These are phyloP conservation scores for Bombus haemorrhoidalis DNA, from an alignment of 1,140 invertebrate species.

Conservation along the genomic window DNA sequence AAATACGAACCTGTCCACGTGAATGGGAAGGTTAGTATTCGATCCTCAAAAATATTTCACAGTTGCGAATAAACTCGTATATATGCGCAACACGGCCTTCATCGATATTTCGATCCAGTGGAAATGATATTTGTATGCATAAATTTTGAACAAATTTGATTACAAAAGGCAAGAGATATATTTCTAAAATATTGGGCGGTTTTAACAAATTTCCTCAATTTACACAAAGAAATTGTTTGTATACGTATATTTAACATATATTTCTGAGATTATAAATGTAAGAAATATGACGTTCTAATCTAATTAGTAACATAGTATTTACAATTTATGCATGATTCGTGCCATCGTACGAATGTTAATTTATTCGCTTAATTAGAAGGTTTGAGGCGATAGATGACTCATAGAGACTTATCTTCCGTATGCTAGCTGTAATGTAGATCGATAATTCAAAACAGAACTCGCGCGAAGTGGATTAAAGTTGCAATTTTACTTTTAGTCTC, in stretches of 20 bases:
- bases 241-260: too few species aligned
- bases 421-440: constrained; percentile 22
- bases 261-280: too few species aligned
- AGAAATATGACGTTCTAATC: background rate
- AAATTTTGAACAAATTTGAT: constrained; percentile 2
- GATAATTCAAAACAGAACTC: constrained; percentile 45
- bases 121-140: constrained; percentile 10
- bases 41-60: background rate
- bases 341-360: too few species aligned
- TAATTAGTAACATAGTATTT: background rate
- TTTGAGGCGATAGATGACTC: constrained; percentile 6
- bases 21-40: constrained; percentile 12
- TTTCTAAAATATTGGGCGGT: background rate
- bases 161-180: background rate
- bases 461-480: background rate
- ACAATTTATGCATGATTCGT: background rate
- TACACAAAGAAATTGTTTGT: background rate
- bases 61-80: background rate
- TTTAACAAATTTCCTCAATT: too few species aligned
- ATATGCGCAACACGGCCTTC: background rate
- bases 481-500: background rate
- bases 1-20: constrained; percentile 28
- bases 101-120: background rate
- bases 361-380: background rate
- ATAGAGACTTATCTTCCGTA: constrained; percentile 21